Evolutionary conservation across 35 echinoderm and acorn worm species (phyloP).

Genomic region (Holothuria glaberrima): DNA sequence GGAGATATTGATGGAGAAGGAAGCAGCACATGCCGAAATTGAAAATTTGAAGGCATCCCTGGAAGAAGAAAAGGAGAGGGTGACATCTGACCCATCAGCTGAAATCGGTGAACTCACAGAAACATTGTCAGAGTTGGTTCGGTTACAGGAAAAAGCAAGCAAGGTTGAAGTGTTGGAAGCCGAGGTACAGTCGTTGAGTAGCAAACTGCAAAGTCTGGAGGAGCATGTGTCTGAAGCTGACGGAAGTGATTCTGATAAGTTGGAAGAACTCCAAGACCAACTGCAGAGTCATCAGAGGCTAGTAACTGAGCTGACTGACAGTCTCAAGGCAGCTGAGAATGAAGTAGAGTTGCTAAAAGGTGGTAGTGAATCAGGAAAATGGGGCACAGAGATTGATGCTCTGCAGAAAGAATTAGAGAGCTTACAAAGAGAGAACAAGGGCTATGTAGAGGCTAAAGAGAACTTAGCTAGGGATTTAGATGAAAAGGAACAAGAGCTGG

Average conservation of each 20-base stretch:
- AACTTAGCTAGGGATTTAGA: constrained; percentile 43
- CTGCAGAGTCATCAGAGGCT: constrained; percentile 51
- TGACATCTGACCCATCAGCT: constrained; percentile 3
- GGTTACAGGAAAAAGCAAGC: constrained; percentile 29
- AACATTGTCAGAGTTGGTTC: constrained; percentile 35
- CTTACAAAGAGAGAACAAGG: constrained; percentile 56
- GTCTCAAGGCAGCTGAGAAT: constrained; percentile 40
- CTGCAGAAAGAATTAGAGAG: constrained; percentile 52
- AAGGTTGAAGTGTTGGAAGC: constrained; percentile 55
- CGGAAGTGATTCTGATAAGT: constrained; percentile 42
- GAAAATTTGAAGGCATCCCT: constrained; percentile 32
- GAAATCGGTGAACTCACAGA: constrained; percentile 35
- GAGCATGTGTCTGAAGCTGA: constrained; percentile 26
- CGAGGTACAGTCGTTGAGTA: constrained; percentile 22
- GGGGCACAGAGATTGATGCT: constrained; percentile 11
- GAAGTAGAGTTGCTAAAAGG: constrained; percentile 8
- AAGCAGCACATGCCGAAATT: constrained; percentile 5
- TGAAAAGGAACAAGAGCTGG: constrained; percentile 27
- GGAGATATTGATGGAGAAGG: constrained; percentile 49
- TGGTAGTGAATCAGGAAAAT: constrained; percentile 9
- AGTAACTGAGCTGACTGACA: constrained; percentile 29
- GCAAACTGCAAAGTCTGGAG: constrained; percentile 32
- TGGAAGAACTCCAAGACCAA: constrained; percentile 40
- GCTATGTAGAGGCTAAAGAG: background rate
- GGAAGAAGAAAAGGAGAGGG: constrained; percentile 6